Base-by-base conservation (phyloP, 1,140 invertebrate species). In the Armadillidium nasatum region DNA sequence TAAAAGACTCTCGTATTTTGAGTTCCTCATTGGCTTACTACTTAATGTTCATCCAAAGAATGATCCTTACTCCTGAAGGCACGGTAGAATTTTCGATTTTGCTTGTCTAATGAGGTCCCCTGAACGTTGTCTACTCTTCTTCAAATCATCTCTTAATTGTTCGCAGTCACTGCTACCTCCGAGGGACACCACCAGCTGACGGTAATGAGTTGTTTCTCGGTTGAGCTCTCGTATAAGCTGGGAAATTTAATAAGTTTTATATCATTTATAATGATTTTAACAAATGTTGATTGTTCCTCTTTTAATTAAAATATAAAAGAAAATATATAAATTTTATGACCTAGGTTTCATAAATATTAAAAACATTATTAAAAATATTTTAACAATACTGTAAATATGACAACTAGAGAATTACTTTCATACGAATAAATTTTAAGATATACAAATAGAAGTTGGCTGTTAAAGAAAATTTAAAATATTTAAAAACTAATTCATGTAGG, bases 141-240 rank as follows among this genome's bases (percentile, higher is more conserved):
- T 84, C 60, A 84, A 76, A 72, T 84, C 83, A 71, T 84, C 83
- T 15, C 83, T 76, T 23, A 84, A 80, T 71, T 83, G 82, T 67
- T 83, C 83, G 68, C 83, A 83, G 75, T 84, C 84, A 11, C 83
- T 81, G 46, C 82, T 82, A 15, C 83, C 82, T n/a, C 83, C 83
- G 15, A 84, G 79, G 44, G 81, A 79, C 15, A 83, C 79, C 7
- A 83, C 83, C 44, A 84, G 77, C 70, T 81, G 77, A 73, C 81
- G 83, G 79, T 84, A 83, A 54, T 80, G 78, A n/a, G 84, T 83
- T 50, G 84, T 81, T 68, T 83, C 83, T 54, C 82, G 79, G 77
- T 84, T 84, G 72, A 84, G 77, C 23, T 83, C 84, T 69, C 81
- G 79, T 67, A 84, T 79, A 73, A 84, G 81, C 84, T 84, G 78